Evolutionary conservation across 1,140 invertebrate genomes (phyloP).

Genomic region (Nasonia giraulti): DNA sequence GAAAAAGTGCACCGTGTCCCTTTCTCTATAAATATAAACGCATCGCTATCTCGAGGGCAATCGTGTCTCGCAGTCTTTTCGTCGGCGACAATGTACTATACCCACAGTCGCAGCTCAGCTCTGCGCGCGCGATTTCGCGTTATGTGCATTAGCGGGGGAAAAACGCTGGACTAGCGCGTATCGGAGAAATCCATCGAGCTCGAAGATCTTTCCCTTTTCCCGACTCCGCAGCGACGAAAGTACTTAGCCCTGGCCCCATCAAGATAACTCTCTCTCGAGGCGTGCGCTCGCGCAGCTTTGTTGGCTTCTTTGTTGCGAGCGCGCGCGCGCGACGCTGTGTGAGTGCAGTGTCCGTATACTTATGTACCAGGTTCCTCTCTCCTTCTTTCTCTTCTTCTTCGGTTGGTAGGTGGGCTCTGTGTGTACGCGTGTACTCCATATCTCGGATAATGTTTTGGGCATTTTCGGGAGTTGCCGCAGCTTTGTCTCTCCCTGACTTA

Average conservation of each 20-base stretch:
- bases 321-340: background rate
- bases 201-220: conserved; percentile 28
- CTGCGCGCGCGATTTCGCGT: conserved; percentile 34
- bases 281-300: conserved; percentile 38
- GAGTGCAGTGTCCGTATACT: background rate
- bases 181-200: conserved; percentile 13
- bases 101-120: background rate
- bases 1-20: conserved; percentile 32
- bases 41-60: conserved; percentile 24
- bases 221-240: conserved; percentile 2
- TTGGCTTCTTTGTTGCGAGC: conserved; percentile 37
- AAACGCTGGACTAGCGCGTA: background rate
- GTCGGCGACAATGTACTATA: conserved; percentile 33
- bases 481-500: conserved; percentile 29
- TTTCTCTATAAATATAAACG: conserved; percentile 9
- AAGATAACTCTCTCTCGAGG: conserved; percentile 35
- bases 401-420: no score
- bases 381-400: background rate
- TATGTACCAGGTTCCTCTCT: background rate
- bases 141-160: conserved; percentile 28
- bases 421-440: no score
- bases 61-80: conserved; percentile 30
- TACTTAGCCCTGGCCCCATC: conserved; percentile 44
- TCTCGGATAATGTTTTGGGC: background rate
- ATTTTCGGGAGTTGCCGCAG: background rate